phyloP scores from a whole-genome alignment of 2,797 vertebrate species.

The Phoeniculus purpureus region DNA sequence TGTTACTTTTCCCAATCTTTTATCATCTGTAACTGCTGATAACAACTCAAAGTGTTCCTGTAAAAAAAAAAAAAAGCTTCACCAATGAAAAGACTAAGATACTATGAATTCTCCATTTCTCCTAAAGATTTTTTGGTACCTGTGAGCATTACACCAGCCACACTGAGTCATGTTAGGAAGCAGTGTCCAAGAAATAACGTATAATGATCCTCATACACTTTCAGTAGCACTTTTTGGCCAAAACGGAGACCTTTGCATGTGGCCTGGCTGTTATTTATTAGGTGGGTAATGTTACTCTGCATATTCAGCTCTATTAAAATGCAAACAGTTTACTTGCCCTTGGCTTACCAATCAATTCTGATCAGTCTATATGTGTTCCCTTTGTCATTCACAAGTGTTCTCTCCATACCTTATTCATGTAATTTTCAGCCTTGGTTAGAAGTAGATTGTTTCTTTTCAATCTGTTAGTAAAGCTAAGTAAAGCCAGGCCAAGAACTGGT shows the following conservation, averaged over 20 bases:
- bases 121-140: background rate
- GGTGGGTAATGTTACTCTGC: background rate
- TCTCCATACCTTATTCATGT: background rate
- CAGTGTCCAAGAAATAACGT: background rate
- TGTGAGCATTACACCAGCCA: background rate
- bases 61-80: background rate
- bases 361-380: background rate
- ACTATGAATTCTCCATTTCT: background rate
- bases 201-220: background rate
- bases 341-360: background rate
- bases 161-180: background rate
- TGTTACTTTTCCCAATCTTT: background rate
- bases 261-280: background rate
- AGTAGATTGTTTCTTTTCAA: slow-evolving; percentile 9
- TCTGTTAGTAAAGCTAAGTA: background rate
- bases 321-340: background rate
- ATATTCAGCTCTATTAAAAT: background rate
- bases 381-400: background rate
- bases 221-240: background rate
- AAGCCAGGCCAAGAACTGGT: background rate
- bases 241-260: background rate
- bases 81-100: background rate
- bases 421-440: background rate
- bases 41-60: background rate
- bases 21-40: background rate